Percentiles rank a stretch among this genome's conserved stretches.
phyloP scores from a whole-genome alignment of 2,113 vertebrate genomes.

The Rhinolophus sinicus region DNA sequence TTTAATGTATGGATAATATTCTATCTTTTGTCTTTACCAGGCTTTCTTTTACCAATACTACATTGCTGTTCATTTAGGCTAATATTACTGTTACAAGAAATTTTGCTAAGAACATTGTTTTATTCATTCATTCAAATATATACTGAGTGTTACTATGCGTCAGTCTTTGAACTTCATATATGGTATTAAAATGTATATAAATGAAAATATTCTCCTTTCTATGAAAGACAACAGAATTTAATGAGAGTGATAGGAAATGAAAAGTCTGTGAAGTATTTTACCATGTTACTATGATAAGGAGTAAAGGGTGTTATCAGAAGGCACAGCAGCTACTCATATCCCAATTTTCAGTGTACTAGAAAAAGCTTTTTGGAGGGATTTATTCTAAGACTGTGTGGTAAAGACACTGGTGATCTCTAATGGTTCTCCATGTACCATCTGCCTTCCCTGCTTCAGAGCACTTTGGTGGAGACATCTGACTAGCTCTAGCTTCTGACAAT shows the following conservation, averaged over 20 bases:
- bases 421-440: neutral
- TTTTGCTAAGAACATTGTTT: neutral
- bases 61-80: neutral
- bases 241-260: neutral
- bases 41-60: neutral
- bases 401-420: neutral
- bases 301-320: neutral
- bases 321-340: neutral
- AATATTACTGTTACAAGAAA: neutral
- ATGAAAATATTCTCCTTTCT: neutral
- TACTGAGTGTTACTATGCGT: neutral
- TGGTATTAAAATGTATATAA: neutral
- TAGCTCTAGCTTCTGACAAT: neutral
- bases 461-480: neutral
- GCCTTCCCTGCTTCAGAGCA: neutral
- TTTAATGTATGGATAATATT: neutral
- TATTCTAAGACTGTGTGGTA: neutral
- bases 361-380: neutral
- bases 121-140: neutral
- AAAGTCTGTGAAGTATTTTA: neutral
- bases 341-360: neutral
- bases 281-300: neutral
- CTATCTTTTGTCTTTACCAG: neutral
- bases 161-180: neutral
- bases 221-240: neutral